Percentiles rank a stretch among this genome's conserved stretches.
Evolutionary conservation across 2,113 vertebrate species (phyloP).

Genomic region (Pantherophis guttatus): DNA sequence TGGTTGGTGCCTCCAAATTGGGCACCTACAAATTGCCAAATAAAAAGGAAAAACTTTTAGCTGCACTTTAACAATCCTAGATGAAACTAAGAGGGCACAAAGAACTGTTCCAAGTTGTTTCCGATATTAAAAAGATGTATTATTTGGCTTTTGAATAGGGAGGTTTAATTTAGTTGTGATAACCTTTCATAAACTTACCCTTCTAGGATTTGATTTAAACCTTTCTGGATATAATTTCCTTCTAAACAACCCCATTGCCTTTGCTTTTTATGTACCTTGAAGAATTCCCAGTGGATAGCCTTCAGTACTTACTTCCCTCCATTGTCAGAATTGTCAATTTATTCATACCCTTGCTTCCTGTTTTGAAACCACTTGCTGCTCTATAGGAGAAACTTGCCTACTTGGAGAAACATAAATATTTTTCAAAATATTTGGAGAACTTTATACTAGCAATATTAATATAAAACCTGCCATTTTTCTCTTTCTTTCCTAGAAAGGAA

Average conservation of each 20-base stretch:
- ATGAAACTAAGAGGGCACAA: neutral
- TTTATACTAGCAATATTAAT: neutral
- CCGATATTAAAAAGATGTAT: neutral
- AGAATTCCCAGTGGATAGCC: conserved; percentile 9
- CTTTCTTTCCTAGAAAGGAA: neutral
- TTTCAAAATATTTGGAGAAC: neutral
- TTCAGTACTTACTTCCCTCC: conserved; percentile 12
- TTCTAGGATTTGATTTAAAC: neutral
- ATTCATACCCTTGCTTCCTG: conserved; percentile 16
- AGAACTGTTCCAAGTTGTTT: neutral
- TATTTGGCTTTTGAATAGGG: neutral
- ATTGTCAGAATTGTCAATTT: conserved; percentile 20
- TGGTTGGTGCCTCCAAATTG: neutral
- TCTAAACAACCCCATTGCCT: neutral
- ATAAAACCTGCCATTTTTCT: neutral
- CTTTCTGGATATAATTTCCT: neutral
- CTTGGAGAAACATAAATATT: neutral
- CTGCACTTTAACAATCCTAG: neutral
- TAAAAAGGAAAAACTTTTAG: neutral
- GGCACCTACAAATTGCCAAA: neutral
- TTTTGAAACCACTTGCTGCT: neutral
- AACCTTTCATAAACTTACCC: neutral
- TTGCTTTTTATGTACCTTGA: neutral
- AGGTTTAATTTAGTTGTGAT: neutral
- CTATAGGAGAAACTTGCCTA: neutral